Evolutionary conservation across 2,113 vertebrate genomes (phyloP), one percentile per base, ranked within the genome.

Genomic region (Heteronetta atricapilla): DNA sequence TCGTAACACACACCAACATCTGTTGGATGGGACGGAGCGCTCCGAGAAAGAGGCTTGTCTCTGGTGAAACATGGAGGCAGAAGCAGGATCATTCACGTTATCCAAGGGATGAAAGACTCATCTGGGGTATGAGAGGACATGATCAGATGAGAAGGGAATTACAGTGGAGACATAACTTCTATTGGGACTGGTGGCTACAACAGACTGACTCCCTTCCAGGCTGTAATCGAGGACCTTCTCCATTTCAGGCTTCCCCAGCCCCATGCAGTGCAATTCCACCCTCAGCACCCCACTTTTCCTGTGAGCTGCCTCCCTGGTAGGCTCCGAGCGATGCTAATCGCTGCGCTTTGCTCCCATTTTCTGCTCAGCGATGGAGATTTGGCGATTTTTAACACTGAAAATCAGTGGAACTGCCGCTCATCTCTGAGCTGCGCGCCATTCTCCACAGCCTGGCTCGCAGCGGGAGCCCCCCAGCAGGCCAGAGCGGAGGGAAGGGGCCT

Each of bases 361-460:
- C 97, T 94, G 94, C 89, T 97, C 93, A 79, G 95, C 95, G 86
- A 93, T 69, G 22, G 93, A 97, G 86, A 97, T 97, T 95, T 96
- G 93, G 89, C 95, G 84, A 97, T 98, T 98, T 97, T 98, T 96
- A 97, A 95, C 91, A 91, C 86, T 83, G 91, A 83, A 97, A 97
- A 97, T 95, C 89, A 89, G 94, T 14, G 50, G 96, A 97, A 97
- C 97, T 19, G 62, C 96, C 96, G 96, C 82, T 96, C 93, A 97
- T 97, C 95, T 97, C 86, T n/a, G 82, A 95, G 85, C 93, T 4
- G 13, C 95, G 96, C 88, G 77, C 58, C 94, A 94, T 98, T 97
- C 96, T 97, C 93, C 96, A 97, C 96, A 97, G 94, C 66, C 58
- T 89, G 67, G 4, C 55, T 76, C 48, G 44, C 66, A 2, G 3